These are phyloP conservation scores for Buathra laborator DNA, from an alignment of 2,888 invertebrate genomes.

Conservation along the genomic window DNA sequence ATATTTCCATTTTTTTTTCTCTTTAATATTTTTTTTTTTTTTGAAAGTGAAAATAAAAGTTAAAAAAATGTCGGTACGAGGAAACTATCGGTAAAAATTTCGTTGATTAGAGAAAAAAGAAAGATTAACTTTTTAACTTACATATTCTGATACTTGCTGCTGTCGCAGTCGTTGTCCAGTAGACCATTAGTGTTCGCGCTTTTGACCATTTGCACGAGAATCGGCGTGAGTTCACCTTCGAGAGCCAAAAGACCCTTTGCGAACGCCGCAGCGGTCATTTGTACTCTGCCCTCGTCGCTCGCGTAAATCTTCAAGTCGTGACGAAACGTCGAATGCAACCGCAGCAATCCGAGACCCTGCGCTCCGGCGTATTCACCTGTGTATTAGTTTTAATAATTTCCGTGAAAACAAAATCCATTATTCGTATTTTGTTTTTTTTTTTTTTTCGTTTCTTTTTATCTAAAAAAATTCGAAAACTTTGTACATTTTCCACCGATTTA, in stretches of 20 bases:
- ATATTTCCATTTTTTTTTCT: too few species aligned
- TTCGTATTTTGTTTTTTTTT: background rate
- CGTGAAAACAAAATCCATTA: constrained; percentile 36
- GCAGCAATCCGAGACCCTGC: constrained; percentile 97
- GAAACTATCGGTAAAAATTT: too few species aligned
- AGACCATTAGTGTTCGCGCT: constrained; percentile 99
- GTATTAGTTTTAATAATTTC: constrained; percentile 46
- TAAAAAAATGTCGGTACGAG: too few species aligned
- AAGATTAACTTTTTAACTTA: constrained; percentile 85
- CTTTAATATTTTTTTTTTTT: too few species aligned
- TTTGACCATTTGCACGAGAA: constrained; percentile 99
- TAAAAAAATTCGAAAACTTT: background rate
- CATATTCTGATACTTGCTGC: constrained; percentile 97
- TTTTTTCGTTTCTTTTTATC: background rate
- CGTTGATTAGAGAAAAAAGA: background rate
- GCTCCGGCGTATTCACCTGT: constrained; percentile 94
- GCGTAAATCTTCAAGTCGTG: constrained; percentile 99
- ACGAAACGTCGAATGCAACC: constrained; percentile 98
- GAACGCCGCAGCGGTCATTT: constrained; percentile 99
- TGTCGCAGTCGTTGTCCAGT: constrained; percentile 99
- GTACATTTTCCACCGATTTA: constrained; percentile 13
- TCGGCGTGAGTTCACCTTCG: constrained; percentile 99
- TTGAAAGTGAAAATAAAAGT: too few species aligned
- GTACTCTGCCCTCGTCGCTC: constrained; percentile 99
- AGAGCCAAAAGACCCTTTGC: constrained; percentile 98